Percentiles rank a stretch among this genome's conserved stretches.
Conservation (phyloP, 2,113 vertebrate genomes). For the Ptilorrhoa leucosticta region DNA sequence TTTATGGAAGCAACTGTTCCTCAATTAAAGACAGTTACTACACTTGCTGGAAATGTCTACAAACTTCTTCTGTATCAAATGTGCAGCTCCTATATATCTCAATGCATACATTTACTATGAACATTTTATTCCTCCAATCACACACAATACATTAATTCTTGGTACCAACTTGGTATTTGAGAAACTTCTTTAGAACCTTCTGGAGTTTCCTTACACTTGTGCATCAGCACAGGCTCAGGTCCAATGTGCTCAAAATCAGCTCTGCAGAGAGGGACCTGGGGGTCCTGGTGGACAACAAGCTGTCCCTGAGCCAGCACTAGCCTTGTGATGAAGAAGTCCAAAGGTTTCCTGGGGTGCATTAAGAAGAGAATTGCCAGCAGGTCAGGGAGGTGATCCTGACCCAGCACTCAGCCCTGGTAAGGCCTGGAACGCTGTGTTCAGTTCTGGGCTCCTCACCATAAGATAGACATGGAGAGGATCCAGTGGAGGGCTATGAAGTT, state of each 20-base stretch:
- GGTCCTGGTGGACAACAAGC: background rate
- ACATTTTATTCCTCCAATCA: background rate
- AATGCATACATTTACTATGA: background rate
- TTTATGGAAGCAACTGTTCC: background rate
- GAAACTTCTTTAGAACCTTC: background rate
- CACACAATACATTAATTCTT: background rate
- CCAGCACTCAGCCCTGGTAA: background rate
- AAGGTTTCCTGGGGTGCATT: too few species aligned
- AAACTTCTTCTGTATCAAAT: background rate
- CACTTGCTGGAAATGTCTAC: background rate
- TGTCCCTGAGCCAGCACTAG: background rate
- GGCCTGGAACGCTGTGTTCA: background rate
- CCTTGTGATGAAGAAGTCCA: background rate
- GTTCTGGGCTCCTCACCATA: background rate
- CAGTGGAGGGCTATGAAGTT: background rate
- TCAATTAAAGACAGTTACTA: background rate
- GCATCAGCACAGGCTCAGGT: background rate
- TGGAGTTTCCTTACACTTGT: background rate
- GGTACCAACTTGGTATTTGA: background rate
- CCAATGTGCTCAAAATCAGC: rapidly evolving
- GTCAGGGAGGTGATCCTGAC: background rate
- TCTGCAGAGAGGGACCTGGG: background rate
- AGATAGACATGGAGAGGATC: background rate
- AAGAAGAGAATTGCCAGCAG: background rate
- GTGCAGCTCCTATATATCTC: background rate